Evolutionary conservation across 2,888 invertebrate genomes (phyloP).

Genomic region (Rhogogaster chlorosoma): DNA sequence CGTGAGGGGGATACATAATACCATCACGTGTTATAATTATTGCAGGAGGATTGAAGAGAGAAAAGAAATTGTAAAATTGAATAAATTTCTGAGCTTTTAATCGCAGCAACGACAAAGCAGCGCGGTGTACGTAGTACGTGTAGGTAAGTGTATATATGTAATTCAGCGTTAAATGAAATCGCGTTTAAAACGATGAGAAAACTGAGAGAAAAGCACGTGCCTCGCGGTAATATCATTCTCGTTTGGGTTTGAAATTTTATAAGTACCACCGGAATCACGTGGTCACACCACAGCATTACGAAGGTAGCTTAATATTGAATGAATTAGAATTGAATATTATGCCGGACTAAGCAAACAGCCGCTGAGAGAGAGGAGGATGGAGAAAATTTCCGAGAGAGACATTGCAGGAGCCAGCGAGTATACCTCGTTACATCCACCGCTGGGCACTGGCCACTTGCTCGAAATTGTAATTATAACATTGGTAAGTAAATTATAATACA

Average conservation of each 20-base stretch:
- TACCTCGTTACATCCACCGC: slow-evolving; percentile 48
- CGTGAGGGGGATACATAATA: neutral
- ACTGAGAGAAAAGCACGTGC: slow-evolving; percentile 36
- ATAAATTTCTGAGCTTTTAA: neutral
- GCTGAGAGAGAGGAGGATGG: neutral
- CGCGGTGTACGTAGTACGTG: neutral
- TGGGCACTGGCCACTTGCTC: slow-evolving; percentile 64
- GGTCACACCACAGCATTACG: slow-evolving; percentile 50
- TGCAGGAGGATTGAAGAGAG: neutral
- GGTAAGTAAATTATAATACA: slow-evolving; percentile 78
- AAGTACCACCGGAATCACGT: slow-evolving; percentile 45
- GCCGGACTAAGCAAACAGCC: slow-evolving; percentile 74
- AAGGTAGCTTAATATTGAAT: slow-evolving; percentile 70
- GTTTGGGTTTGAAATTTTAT: slow-evolving; percentile 42
- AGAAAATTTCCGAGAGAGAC: slow-evolving; percentile 9
- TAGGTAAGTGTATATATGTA: neutral
- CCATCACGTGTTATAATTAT: neutral
- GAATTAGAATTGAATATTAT: slow-evolving; percentile 77
- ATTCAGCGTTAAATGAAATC: neutral
- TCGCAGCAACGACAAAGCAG: neutral
- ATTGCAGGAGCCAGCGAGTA: neutral
- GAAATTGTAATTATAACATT: slow-evolving; percentile 77
- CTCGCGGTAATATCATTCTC: slow-evolving; percentile 35
- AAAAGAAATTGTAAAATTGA: neutral
- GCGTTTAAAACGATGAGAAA: slow-evolving; percentile 34